Evolutionary conservation across 2,888 invertebrate genomes (phyloP).

Genomic region (Lithophane semibrunnea): DNA sequence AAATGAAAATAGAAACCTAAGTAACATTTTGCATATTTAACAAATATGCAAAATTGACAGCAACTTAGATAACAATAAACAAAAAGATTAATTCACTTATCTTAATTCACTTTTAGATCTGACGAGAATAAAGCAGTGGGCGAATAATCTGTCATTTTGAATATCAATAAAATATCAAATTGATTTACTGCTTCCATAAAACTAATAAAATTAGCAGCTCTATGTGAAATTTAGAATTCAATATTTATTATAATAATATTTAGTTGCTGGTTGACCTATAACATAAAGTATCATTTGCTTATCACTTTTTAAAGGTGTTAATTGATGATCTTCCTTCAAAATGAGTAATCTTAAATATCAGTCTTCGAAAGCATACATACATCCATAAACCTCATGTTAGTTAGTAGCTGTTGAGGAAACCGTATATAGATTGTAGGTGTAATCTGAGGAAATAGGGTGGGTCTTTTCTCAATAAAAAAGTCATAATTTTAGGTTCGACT

Average conservation of each 20-base stretch:
- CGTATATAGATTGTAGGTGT: background rate
- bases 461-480: too few species aligned
- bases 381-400: too few species aligned
- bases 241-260: conserved; percentile 50
- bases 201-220: conserved; percentile 53
- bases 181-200: conserved; percentile 51
- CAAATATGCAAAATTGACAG: background rate
- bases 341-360: background rate
- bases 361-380: too few species aligned
- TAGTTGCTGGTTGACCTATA: conserved; percentile 39
- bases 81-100: conserved; percentile 16
- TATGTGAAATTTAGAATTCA: conserved; percentile 45
- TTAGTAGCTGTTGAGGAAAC: background rate
- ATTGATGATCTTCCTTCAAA: conserved; percentile 20
- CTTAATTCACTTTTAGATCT: conserved; percentile 24
- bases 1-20: too few species aligned
- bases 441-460: background rate
- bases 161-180: conserved; percentile 54
- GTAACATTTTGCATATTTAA: too few species aligned
- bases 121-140: conserved; percentile 40
- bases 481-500: too few species aligned
- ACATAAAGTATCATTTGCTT: conserved; percentile 26
- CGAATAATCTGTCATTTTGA: conserved; percentile 51
- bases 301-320: conserved; percentile 20
- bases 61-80: conserved; percentile 5